Base-by-base conservation (phyloP, 2,797 vertebrate species). In the Halcyon smyrnensis region DNA sequence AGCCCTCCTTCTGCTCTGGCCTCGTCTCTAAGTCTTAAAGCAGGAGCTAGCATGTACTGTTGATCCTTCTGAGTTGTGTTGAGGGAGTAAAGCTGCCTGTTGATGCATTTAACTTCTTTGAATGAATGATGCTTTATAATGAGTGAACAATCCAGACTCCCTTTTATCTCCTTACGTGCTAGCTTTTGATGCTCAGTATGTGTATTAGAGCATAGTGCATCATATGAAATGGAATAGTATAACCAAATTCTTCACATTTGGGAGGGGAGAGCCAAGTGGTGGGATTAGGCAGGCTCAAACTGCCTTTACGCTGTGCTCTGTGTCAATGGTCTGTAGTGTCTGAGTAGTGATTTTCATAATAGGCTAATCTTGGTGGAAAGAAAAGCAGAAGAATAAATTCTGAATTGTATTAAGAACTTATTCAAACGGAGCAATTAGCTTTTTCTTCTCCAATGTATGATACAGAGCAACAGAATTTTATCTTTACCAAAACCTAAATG, bases 291-390 rank as follows among this genome's bases (percentile, higher is more conserved):
- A 75, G 71, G 41, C 75, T 90, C 69, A 80, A 34, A 83, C 54
- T 92, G 75, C 65, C 9, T 34, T 68, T 76, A 12, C 43, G 6
- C 69, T 90, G 89, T 84, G 79, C 37, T 89, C 73, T 73, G 60
- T 80, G 77, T 85, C 77, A 83, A 69, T 65, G 77, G 77, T 57
- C 53, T 23, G 48, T 54, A 54, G 62, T 65, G 81, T 43, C 89
- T 77, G 89, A 60, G 76, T 67, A 83, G 79, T 83, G 84, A 88
- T 96, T 95, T 93, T 84, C 87, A 63, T 88, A 91, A 95, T 48
- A 93, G 51, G 18, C 75, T 94, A 90, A 95, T 84, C 87, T 65
- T 93, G 63, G 56, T 90, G 32, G 51, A 51, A 34, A 51, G 46
- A 37, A 53, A 85, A 91, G 65, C 84, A 50, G 74, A 92, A 93